Evolutionary conservation across 1,140 invertebrate genomes (phyloP), one percentile per base, ranked within the genome.

Genomic region (Andricus grossulariae): DNA sequence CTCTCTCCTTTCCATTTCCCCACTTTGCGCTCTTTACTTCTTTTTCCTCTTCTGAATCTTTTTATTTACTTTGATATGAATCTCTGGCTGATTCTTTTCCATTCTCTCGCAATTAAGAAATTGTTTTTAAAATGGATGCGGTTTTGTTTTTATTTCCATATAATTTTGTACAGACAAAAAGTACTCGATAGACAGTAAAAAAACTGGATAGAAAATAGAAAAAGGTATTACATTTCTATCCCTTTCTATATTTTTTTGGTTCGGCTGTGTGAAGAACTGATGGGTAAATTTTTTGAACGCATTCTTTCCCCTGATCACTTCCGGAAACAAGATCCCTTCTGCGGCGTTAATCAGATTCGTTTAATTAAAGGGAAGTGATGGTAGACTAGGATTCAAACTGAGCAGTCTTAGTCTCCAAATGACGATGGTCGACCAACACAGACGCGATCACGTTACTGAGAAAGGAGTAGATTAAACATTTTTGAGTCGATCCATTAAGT

Each of bases 381-480:
- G 25, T 32, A 32, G 25, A 32, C 25, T 32, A 32, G 25, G 25
- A 5, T 32, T 32, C 25, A 32, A 32, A 32, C 25, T 10, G 2
- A 11, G 39, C 2, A 45, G 39, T 7, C 1, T 11, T 10, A 45
- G 60, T 5, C 16, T 32, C 4, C 1, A 32, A 66, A 66, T 39
- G 39, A 66, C 3, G 60, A 66, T 45, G 16, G n/a, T 66, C 11
- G 25, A 39, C 60, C 45, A 66, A 18, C 5, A 60, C 21, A 19
- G 2, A 6, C 25, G n/a, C 10, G n/a, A 66, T 39, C 12, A 8
- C 10, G 39, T 8, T 45, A 8, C 39, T 45, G 39, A 15, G 25
- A 66, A 66, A 25, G 32, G 25, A 15, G 72, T 81, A 82, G 78
- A 83, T 83, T 83, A 84, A 84, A 82, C 75, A 83, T 83, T 83